Percentiles rank a stretch among this genome's conserved stretches.
Evolutionary conservation across 2,113 vertebrate genomes (phyloP).

Genomic region (Rhea americana): DNA sequence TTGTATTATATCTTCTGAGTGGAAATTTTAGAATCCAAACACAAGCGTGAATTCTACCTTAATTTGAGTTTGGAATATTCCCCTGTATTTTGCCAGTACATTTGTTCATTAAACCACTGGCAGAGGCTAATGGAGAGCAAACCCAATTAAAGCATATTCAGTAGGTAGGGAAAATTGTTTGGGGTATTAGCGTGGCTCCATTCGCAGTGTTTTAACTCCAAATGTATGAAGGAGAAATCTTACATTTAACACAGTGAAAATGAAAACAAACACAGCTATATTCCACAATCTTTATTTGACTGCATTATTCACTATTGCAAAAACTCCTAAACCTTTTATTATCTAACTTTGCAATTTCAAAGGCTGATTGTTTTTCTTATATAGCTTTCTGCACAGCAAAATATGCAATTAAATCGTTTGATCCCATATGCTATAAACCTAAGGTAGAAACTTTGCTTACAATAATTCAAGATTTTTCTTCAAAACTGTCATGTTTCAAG

Average conservation of each 20-base stretch:
- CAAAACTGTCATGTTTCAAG: neutral
- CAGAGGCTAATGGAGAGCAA: neutral
- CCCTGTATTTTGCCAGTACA: neutral
- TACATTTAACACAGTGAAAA: neutral
- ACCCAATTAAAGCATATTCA: neutral
- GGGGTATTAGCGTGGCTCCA: neutral
- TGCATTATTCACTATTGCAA: neutral
- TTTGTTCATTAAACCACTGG: neutral
- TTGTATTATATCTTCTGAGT: neutral
- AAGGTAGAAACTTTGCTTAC: neutral
- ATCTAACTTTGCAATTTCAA: neutral
- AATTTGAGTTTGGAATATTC: neutral
- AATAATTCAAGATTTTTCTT: neutral
- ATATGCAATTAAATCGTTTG: neutral
- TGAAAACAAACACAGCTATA: constrained; percentile 18
- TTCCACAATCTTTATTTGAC: neutral
- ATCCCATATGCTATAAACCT: neutral
- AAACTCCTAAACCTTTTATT: neutral
- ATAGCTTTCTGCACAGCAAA: neutral
- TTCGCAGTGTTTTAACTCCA: neutral
- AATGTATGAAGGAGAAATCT: neutral
- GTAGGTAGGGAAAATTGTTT: neutral
- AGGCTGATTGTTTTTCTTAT: neutral
- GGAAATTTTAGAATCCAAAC: neutral
- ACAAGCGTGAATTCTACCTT: neutral